Conservation (phyloP, 2,888 invertebrate genomes). For the Adela reaumurella region DNA sequence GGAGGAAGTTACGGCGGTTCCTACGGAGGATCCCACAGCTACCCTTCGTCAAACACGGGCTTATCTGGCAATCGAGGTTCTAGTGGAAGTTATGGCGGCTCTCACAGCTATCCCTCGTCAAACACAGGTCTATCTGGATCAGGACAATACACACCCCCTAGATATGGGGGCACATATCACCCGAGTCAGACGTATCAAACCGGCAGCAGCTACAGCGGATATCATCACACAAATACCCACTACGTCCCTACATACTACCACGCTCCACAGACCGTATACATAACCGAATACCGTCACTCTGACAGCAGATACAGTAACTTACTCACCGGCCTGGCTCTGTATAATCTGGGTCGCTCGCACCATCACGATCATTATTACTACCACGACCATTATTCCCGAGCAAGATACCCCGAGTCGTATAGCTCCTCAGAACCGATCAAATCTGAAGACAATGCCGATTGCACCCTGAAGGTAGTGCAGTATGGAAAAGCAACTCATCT, state of each 20-base stretch:
- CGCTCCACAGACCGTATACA: conserved; percentile 35
- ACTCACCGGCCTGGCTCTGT: conserved; percentile 36
- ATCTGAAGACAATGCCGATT: conserved; percentile 27
- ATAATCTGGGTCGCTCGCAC: conserved; percentile 40
- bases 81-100: too few species aligned
- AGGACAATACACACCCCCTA: background rate
- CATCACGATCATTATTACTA: conserved; percentile 28
- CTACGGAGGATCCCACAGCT: too few species aligned
- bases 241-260: conserved; percentile 12
- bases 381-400: too few species aligned
- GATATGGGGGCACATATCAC: background rate
- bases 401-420: too few species aligned
- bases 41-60: too few species aligned
- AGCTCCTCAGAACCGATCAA: too few species aligned
- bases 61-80: too few species aligned
- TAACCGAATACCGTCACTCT: conserved; percentile 36
- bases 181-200: background rate
- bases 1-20: too few species aligned
- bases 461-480: conserved; percentile 32
- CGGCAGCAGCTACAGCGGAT: conserved; percentile 4
- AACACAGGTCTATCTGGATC: conserved; percentile 5
- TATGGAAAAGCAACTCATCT: conserved; percentile 24
- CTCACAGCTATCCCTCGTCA: conserved; percentile 2
- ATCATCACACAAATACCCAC: conserved; percentile 7
- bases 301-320: conserved; percentile 36